Evolutionary conservation across 2,113 vertebrate species (phyloP), one percentile per base, ranked within the genome.

Genomic region (Empidonax traillii): DNA sequence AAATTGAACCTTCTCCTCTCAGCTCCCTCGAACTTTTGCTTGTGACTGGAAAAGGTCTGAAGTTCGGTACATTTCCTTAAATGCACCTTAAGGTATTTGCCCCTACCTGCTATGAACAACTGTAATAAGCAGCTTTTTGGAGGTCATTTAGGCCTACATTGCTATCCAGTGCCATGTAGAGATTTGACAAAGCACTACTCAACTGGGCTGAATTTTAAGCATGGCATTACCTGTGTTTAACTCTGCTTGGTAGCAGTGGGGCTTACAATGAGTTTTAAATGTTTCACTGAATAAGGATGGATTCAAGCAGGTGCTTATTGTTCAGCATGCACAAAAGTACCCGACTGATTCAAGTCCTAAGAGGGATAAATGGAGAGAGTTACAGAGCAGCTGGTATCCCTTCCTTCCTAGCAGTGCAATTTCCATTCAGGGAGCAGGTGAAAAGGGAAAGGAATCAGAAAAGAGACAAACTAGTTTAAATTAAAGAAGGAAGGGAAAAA

Each of bases 351-450:
- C 37, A 62, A 83, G 52, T 37, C 68, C 47, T 58, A 62, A 65
- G 56, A 93, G 85, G 87, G 79, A 93, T 43, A 91, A 92, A 93
- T 69, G 73, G 63, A 46, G 62, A 86, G 88, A 87, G 61, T 39
- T 78, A 15, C 24, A 61, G 79, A 96, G 83, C 96, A 96, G 90
- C 90, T 94, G 92, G 41, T 81, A 69, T 75, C 58, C 71, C 69
- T 89, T 66, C 49, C n/a, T 86, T 81, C 31, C n/a, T 65, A 51
- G 68, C 88, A 82, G 49, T 15, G 31, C 9, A 43, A 74, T 86
- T 96, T 78, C 73, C 49, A 63, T 65, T 61, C 69, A 56, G 7
- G 43, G 46, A 90, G 52, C 37, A 79, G 83, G 49, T 81, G 18
- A 92, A 89, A 75, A 94, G 8, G 14, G 52, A 83, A 85, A 49